Evolutionary conservation across 2,888 invertebrate genomes (phyloP).

Genomic region (Pecten maximus): DNA sequence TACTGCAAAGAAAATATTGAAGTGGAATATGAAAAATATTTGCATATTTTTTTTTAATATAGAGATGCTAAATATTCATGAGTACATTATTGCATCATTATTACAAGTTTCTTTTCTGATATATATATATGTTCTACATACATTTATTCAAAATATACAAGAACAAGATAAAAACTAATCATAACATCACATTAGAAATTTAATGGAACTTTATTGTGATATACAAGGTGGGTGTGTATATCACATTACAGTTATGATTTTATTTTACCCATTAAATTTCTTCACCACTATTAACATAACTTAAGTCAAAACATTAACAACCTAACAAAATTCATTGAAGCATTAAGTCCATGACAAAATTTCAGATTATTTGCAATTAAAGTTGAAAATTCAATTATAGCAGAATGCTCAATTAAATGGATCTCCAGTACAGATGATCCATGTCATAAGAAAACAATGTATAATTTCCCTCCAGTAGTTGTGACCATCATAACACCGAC

Average conservation of each 20-base stretch:
- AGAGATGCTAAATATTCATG: not conserved
- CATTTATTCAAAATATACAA: not conserved
- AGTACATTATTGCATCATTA: not conserved
- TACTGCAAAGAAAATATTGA: not conserved
- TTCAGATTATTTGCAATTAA: not conserved
- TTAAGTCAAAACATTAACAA: not conserved
- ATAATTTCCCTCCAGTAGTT: too few species aligned
- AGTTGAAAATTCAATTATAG: not conserved
- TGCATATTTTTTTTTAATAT: not conserved
- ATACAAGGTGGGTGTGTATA: not conserved
- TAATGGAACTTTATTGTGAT: not conserved
- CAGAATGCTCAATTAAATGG: not conserved
- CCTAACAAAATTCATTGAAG: conserved; percentile 6
- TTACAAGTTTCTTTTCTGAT: not conserved
- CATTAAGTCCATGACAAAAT: not conserved
- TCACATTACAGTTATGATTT: not conserved
- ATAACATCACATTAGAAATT: not conserved
- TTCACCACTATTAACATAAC: not conserved
- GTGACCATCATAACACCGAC: too few species aligned
- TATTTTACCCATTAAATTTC: not conserved
- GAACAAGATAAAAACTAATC: not conserved
- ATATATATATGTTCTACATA: too few species aligned
- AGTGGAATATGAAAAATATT: not conserved
- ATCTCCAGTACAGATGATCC: not conserved
- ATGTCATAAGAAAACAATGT: not conserved